Conservation (phyloP, 2,797 vertebrate species). For the Cryptoblepharus egeriae region DNA sequence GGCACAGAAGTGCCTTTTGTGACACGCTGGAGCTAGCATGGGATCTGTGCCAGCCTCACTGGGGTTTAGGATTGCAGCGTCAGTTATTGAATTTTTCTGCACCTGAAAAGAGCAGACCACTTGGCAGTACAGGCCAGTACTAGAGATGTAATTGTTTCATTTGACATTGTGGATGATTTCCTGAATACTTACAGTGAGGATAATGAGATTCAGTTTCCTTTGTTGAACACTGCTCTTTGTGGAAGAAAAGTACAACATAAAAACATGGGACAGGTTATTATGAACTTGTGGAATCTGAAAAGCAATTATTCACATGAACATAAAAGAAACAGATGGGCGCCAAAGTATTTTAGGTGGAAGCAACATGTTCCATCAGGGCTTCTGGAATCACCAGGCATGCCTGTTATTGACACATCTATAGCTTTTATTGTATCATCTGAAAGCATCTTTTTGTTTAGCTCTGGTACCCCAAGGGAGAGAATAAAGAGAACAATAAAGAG, state of each 20-base stretch:
- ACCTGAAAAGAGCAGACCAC: background rate
- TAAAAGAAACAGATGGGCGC: constrained; percentile 30
- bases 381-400: constrained; percentile 31
- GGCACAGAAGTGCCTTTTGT: no score
- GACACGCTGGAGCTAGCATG: no score
- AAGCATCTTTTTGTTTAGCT: constrained; percentile 45
- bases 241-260: constrained; percentile 53
- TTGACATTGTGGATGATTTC: constrained; percentile 64
- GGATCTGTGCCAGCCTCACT: no score
- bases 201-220: constrained; percentile 50
- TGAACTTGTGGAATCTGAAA: constrained; percentile 54
- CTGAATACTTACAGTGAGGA: constrained; percentile 53
- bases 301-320: constrained; percentile 22
- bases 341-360: constrained; percentile 42
- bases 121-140: background rate
- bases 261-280: constrained; percentile 57
- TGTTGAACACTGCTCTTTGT: constrained; percentile 50
- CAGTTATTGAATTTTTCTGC: background rate
- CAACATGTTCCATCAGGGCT: constrained; percentile 10
- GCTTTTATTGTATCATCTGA: constrained; percentile 38
- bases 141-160: constrained; percentile 13
- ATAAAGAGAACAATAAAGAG: constrained; percentile 42
- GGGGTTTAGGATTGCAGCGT: no score
- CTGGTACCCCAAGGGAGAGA: constrained; percentile 29
- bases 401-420: constrained; percentile 41